Evolutionary conservation across 2,797 vertebrate genomes (phyloP).

Genomic region (Notolepis coatsorum): DNA sequence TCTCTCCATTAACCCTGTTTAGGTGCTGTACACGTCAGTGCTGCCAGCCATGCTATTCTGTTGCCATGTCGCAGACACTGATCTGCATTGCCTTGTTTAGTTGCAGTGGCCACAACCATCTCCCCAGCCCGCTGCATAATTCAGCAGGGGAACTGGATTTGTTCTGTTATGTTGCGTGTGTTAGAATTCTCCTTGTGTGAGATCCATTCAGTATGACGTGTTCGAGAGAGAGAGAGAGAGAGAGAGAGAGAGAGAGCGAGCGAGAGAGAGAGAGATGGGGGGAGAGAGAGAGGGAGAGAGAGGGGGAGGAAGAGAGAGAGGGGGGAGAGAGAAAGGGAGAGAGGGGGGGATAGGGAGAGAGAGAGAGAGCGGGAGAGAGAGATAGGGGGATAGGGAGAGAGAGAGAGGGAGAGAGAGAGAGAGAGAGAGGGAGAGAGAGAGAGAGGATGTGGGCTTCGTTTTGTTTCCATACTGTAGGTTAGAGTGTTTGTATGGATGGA

Average conservation of each 20-base stretch:
- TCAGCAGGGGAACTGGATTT: conserved; percentile 39
- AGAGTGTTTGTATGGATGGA: too few species aligned
- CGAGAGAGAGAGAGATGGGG: too few species aligned
- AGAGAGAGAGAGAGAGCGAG: too few species aligned
- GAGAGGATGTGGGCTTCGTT: too few species aligned
- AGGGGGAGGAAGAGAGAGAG: too few species aligned
- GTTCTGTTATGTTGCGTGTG: conserved; percentile 25
- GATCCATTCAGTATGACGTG: not conserved
- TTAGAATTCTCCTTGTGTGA: conserved; percentile 3
- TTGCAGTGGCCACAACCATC: conserved; percentile 21
- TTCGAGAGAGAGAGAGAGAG: not conserved
- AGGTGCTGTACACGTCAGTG: not conserved
- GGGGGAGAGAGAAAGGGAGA: too few species aligned
- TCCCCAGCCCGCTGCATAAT: conserved; percentile 45
- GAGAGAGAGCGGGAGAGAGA: too few species aligned
- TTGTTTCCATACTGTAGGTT: too few species aligned
- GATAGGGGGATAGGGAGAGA: too few species aligned
- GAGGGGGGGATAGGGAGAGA: too few species aligned
- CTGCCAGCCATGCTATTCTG: conserved; percentile 20
- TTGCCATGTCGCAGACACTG: conserved; percentile 24
- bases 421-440: too few species aligned
- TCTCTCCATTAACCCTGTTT: conserved; percentile 18
- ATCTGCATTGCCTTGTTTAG: conserved; percentile 26
- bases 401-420: not conserved
- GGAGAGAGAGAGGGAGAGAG: too few species aligned